Evolutionary conservation across 2,797 vertebrate genomes (phyloP).

Genomic region (Sparus aurata): DNA sequence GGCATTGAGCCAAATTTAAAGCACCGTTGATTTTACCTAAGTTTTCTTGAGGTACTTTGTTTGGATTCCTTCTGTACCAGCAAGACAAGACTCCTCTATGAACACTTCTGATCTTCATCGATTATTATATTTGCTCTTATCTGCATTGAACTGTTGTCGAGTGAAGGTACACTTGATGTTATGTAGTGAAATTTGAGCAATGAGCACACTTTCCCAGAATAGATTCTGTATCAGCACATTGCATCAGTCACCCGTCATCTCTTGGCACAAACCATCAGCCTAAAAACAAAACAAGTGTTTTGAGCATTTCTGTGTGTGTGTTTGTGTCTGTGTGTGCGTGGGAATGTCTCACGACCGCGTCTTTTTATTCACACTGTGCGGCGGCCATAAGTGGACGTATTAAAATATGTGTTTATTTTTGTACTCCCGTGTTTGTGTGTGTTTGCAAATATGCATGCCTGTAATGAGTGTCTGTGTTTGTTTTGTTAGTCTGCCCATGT

Average conservation of each 20-base stretch:
- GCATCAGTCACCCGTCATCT: constrained; percentile 57
- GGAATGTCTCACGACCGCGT: neutral
- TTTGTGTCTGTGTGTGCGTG: neutral
- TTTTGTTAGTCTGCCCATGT: constrained; percentile 40
- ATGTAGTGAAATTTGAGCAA: constrained; percentile 38
- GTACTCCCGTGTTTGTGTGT: neutral
- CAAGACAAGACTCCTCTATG: neutral
- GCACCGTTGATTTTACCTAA: neutral
- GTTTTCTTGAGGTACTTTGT: neutral
- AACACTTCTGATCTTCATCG: neutral
- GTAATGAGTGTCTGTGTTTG: constrained; percentile 41
- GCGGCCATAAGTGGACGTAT: neutral
- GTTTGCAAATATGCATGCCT: constrained; percentile 6
- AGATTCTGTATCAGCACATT: constrained; percentile 64
- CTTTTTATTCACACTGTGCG: neutral
- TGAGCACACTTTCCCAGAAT: constrained; percentile 52
- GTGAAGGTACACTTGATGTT: constrained; percentile 17
- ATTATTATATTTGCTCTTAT: constrained; percentile 2
- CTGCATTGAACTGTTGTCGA: constrained; percentile 10
- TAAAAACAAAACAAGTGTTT: constrained; percentile 34
- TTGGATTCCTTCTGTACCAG: neutral
- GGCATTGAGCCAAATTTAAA: neutral
- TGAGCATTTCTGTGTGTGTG: too few relatives aligned
- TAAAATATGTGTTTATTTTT: constrained; percentile 26
- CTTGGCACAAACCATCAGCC: constrained; percentile 48